Base-by-base conservation (phyloP, 2,797 vertebrate species). In the Odontamblyopus lacepedii region DNA sequence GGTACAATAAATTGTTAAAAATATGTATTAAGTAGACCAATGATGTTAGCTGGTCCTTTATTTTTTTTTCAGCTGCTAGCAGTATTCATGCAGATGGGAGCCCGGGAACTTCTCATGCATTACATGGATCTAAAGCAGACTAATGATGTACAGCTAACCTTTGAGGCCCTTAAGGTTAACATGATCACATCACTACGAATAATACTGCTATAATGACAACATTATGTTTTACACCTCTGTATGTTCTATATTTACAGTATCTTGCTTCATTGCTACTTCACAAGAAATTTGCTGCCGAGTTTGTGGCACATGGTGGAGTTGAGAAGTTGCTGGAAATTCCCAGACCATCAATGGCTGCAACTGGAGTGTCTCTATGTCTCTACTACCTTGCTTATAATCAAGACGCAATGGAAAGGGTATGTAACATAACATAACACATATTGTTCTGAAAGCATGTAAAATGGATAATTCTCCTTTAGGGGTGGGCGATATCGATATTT, bases 361-460 rank as follows among this genome's bases (percentile, higher is more conserved):
- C 98, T 5, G 98, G 98, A 66, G 98, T 99, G n/a, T 99, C 98
- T 59, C 95, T 99, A 93, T 99, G 98, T 82, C 95, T 99, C 27
- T 99, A 99, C 89, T 99, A 99, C 80, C 91, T 99, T 79, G 98
- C 98, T 6, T 99, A 99, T 85, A 99, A 99, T 88, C 98, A 99
- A 91, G 98, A 99, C 71, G 98, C 98, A 51, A 99, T 99, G 98
- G 98, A 99, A 90, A 94, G 98, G 94, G 98, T 98, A 94, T 5
- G 27, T 57, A 18, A 15, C 11, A 19, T 4, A 1, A 26, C 29
- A 23, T 73, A 18, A 32, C 29, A 16, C 71, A 16, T 48, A 3
- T 55, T 53, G 48, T 30, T 18, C 55, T 57, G 23, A 61, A 30
- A 29, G 13, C 15, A 15, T 32, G 15, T 18, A 44, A 63, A 26